These are phyloP conservation scores for Hippopotamus amphibius DNA, from an alignment of 2,113 vertebrate species.

Conservation along the genomic window DNA sequence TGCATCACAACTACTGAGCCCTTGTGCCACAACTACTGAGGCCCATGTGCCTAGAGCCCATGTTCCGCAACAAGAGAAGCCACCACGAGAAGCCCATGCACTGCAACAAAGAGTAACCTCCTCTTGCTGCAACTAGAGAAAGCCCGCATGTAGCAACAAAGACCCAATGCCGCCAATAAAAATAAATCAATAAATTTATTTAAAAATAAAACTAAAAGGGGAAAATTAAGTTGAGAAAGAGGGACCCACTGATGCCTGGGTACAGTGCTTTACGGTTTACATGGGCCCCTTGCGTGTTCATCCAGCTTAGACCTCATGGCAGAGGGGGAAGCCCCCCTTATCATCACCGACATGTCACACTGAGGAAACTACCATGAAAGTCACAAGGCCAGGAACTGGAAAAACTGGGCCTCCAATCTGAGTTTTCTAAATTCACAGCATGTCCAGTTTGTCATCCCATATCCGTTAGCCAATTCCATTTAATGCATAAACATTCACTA, in stretches of 20 bases:
- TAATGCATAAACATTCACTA: not conserved
- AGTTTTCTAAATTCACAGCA: not conserved
- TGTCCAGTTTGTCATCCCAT: not conserved
- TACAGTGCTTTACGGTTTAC: accelerated
- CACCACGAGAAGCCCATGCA: too few species aligned
- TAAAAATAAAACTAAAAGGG: not conserved
- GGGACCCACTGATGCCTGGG: not conserved
- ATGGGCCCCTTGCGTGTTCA: not conserved
- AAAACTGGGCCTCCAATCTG: not conserved
- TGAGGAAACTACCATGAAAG: not conserved
- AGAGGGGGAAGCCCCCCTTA: not conserved
- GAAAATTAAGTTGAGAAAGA: not conserved
- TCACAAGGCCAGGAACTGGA: not conserved
- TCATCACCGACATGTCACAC: accelerated
- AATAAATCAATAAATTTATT: too few species aligned
- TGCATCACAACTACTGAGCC: too few species aligned
- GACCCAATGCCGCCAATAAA: too few species aligned
- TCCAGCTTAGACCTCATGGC: not conserved
- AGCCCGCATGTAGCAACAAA: too few species aligned
- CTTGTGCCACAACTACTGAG: too few species aligned
- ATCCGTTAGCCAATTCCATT: not conserved
- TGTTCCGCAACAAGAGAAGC: too few species aligned
- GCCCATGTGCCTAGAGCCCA: too few species aligned
- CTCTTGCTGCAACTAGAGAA: too few species aligned
- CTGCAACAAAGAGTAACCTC: too few species aligned